Base-by-base conservation (phyloP, 1,140 invertebrate species). In the Caerostris extrusa region DNA sequence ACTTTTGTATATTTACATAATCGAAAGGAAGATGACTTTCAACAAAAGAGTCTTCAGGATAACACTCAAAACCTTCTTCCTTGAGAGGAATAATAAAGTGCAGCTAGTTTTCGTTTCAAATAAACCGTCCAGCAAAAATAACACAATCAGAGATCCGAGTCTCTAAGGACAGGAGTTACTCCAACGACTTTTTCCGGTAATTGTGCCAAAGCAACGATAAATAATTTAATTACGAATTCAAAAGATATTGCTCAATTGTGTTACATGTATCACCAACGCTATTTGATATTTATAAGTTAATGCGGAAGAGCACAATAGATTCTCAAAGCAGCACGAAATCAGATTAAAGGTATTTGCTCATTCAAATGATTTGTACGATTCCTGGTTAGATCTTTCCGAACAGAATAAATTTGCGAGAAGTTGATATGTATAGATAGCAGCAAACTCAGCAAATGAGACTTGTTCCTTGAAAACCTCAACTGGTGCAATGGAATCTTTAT, bases 281-380 rank as follows among this genome's bases (percentile, higher is more conserved):
- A 64, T 64, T 87, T 87, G 60, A 87, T 87, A 87, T 87, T 87
- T 87, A 64, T 87, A 87, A 87, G 85, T n/a, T 7, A 64, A 57
- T 12, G 61, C 8, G 58, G 60, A 87, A 8, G 34, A 19, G 7
- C 10, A 4, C 34, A 50, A 10, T n/a, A 60, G 85, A 8, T 77
- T 77, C 12, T 8, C 8, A 53, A 77, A 77, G 50, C 10, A 12
- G 19, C 71, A 53, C 71, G 10, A 87, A 87, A 87, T 87, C 57
- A 61, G 34, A 87, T 87, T 87, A 87, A 57, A 14, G 85, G 34
- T 50, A 57, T 64, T 60, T 64, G 82, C 34, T 83, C 56, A 19
- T 83, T 83, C 82, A 4, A 77, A 34, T 34, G 50, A 77, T 77
- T 77, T 77, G 71, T 53, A 14, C 50, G 71, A 12, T 77, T 34